A percentile compares a stretch with the other conserved stretches of the same genome.
These are phyloP conservation scores for Pollenia griseotomentosa DNA, from an alignment of 2,888 invertebrate genomes.

Conservation along the genomic window DNA sequence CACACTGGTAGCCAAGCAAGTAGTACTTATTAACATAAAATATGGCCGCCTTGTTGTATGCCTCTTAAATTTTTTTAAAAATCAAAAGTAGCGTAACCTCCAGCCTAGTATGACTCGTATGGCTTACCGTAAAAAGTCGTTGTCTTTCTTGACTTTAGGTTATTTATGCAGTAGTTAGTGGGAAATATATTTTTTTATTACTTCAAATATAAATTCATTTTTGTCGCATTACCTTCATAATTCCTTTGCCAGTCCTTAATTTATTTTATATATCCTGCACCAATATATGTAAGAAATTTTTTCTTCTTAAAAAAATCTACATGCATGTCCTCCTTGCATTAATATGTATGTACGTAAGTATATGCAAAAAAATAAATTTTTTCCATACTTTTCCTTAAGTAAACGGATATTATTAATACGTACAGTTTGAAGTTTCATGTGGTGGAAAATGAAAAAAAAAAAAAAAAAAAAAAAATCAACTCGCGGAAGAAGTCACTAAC, in stretches of 20 bases:
- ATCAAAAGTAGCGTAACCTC: too few relatives aligned
- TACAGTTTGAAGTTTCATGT: constrained; percentile 76
- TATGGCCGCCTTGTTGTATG: too few relatives aligned
- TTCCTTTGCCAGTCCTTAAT: constrained; percentile 78
- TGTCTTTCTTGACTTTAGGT: constrained; percentile 71
- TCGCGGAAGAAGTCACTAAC: constrained; percentile 44
- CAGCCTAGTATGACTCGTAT: neutral
- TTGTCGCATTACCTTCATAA: constrained; percentile 82
- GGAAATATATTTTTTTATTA: constrained; percentile 68
- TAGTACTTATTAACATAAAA: too few relatives aligned
- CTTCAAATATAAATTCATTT: constrained; percentile 77
- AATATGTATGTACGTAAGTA: constrained; percentile 13
- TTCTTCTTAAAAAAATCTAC: constrained; percentile 41
- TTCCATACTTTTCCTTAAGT: constrained; percentile 40
- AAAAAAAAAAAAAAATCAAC: constrained; percentile 13
- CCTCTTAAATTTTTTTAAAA: too few relatives aligned
- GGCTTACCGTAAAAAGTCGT: constrained; percentile 26
- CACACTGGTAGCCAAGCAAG: too few relatives aligned
- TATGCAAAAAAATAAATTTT: constrained; percentile 14
- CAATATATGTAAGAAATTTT: constrained; percentile 25
- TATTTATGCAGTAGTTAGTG: constrained; percentile 83
- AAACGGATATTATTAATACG: constrained; percentile 83
- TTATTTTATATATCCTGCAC: constrained; percentile 79
- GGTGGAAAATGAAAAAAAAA: constrained; percentile 26
- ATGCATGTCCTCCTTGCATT: constrained; percentile 69